Base-by-base conservation (phyloP, 1,140 invertebrate genomes). In the Gryllus bimaculatus region DNA sequence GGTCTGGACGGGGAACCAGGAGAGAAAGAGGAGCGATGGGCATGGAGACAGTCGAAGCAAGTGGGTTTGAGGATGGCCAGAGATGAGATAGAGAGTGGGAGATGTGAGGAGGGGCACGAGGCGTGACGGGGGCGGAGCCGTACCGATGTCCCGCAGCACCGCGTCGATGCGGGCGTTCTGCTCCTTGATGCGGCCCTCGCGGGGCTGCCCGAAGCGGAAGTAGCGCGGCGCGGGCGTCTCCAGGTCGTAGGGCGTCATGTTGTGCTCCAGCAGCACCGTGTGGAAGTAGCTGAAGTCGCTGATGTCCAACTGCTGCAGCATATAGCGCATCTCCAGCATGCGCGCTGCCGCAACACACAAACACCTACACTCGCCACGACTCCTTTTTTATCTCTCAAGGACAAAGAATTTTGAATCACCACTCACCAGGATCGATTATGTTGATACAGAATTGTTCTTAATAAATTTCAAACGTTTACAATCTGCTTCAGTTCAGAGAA, bases 261-360 rank as follows among this genome's bases (percentile, higher is more conserved):
- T 90, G 81, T 90, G 82, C 83, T 88, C 85, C 73, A 88, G 85
- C 78, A 91, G 82, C n/a, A 88, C 84, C 82, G 90, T 87, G 81
- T 90, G 89, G 79, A 89, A 88, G 84, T 89, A 91, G 80, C 90
- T 87, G 79, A 85, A 88, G 80, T 88, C 87, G 48, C 84, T 87
- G 13, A 88, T 79, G 78, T 88, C 86, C 47, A 88, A 82, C 12
- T 84, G 83, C 80, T 83, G 85, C 0, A 89, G 75, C 80, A 87
- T 83, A 8, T 86, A 84, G 80, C 86, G 87, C 0, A 89, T 81
- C 81, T 86, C 83, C 74, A 87, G 81, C 86, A 87, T 87, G 66
- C 86, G 82, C 0, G 81, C 84, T 8, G 86, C 84, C 0, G 83
- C 79, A 13, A 10, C 74, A 66, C n/a, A 75, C 20, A 26, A 20